phyloP scores from a whole-genome alignment of 2,888 invertebrate species.

The Philhelius pedissequus region DNA sequence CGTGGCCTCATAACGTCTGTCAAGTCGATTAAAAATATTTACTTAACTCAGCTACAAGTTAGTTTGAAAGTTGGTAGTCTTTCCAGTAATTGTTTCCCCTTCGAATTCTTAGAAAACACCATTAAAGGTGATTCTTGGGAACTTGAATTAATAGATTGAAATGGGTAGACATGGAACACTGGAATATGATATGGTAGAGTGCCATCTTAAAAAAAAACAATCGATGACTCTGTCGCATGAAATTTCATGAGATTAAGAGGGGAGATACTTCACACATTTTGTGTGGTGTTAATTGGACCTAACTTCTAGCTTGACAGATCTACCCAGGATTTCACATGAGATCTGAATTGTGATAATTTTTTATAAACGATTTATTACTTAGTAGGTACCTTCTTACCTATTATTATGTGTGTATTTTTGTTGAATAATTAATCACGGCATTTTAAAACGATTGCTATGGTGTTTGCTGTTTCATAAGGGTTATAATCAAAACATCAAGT shows the following conservation, averaged over 20 bases:
- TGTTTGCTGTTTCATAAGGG: too few relatives aligned
- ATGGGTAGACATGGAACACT: constrained; percentile 3
- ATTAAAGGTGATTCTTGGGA: constrained; percentile 25
- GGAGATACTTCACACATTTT: background rate
- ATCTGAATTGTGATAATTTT: background rate
- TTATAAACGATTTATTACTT: background rate
- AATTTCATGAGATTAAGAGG: background rate
- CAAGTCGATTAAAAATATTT: constrained; percentile 63
- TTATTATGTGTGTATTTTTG: background rate
- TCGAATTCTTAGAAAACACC: background rate
- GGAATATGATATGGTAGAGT: background rate
- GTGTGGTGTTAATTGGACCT: background rate
- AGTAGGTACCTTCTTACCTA: too few relatives aligned
- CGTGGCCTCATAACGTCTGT: constrained; percentile 56
- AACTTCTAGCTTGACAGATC: background rate
- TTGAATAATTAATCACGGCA: background rate
- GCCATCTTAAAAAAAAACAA: constrained; percentile 24
- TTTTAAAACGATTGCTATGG: background rate
- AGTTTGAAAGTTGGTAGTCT: constrained; percentile 38
- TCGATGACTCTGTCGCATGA: constrained; percentile 33
- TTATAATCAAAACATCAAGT: too few relatives aligned
- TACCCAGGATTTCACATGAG: background rate
- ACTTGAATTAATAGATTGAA: background rate
- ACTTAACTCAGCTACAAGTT: constrained; percentile 61
- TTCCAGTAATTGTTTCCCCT: constrained; percentile 44